Conservation (phyloP, 2,797 vertebrate species). For the Rhincodon typus region DNA sequence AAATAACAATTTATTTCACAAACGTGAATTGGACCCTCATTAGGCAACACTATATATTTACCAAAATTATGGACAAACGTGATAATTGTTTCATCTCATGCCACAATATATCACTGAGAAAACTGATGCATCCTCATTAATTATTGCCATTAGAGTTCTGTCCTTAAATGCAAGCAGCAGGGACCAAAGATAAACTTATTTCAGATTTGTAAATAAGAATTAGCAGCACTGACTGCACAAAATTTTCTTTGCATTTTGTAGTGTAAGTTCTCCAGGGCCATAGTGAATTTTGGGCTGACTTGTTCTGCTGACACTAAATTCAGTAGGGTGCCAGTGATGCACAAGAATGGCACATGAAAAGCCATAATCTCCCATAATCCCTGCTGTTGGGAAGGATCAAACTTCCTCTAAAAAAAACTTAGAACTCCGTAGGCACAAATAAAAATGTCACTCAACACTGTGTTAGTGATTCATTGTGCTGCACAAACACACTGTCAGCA, state of each 20-base stretch:
- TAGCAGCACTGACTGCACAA: neutral
- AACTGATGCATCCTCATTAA: neutral
- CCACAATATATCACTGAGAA: neutral
- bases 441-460: neutral
- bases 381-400: neutral
- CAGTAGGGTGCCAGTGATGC: neutral
- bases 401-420: neutral
- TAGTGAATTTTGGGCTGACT: neutral
- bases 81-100: neutral
- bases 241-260: neutral
- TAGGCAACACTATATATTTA: neutral
- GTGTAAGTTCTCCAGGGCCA: neutral
- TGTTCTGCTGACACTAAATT: neutral
- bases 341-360: neutral
- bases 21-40: neutral
- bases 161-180: neutral
- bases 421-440: neutral
- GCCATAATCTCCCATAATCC: neutral
- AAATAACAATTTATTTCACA: neutral
- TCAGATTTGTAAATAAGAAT: neutral
- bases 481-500: neutral
- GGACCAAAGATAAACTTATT: neutral
- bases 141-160: neutral
- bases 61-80: neutral
- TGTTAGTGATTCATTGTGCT: neutral